These are phyloP conservation scores for Lamellibrachia satsuma DNA, from an alignment of 2,888 invertebrate genomes.

Conservation along the genomic window DNA sequence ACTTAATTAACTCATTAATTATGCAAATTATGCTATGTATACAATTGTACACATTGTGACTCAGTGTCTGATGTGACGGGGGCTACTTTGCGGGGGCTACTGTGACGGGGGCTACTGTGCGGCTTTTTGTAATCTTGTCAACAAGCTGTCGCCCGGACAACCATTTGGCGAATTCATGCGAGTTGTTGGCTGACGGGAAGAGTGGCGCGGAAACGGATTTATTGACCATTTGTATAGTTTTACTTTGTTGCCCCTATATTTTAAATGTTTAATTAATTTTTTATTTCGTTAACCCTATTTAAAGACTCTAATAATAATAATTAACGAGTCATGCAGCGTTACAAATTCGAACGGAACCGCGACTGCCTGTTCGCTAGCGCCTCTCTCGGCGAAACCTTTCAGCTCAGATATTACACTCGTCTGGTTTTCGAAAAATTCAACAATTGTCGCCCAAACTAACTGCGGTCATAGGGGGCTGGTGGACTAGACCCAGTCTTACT, in stretches of 20 bases:
- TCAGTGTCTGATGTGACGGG: neutral
- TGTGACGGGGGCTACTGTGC: neutral
- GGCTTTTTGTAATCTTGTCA: neutral
- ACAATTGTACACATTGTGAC: no score
- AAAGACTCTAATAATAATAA: no score
- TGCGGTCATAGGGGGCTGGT: no score
- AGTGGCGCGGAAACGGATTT: neutral
- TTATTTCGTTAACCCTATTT: no score
- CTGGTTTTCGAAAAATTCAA: neutral
- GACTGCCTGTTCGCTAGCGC: neutral
- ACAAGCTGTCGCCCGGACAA: neutral
- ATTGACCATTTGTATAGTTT: no score
- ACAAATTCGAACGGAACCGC: neutral
- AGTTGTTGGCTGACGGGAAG: neutral
- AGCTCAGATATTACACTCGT: neutral
- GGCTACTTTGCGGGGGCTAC: neutral
- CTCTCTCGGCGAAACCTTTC: neutral
- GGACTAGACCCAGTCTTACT: no score
- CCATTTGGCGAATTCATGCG: neutral
- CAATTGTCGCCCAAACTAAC: no score
- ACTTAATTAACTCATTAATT: no score
- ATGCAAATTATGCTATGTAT: no score
- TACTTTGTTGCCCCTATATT: no score
- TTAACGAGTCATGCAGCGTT: neutral
- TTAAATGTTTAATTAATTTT: no score